Conservation (phyloP, 2,113 vertebrate genomes). For the Syngnathus typhle region DNA sequence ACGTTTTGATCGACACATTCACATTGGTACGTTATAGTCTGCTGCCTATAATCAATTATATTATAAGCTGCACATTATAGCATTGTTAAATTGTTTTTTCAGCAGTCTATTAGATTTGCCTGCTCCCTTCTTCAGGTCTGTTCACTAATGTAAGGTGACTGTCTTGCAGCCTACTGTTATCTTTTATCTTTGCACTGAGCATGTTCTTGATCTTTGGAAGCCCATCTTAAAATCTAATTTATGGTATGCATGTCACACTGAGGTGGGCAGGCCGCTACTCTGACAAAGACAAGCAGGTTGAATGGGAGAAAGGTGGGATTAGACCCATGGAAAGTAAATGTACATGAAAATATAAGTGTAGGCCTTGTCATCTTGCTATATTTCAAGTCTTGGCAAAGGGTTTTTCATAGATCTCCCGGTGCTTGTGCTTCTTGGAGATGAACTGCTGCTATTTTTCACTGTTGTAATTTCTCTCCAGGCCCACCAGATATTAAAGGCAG, state of each 20-base stretch:
- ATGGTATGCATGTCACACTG: conserved; percentile 13
- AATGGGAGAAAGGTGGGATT: conserved; percentile 8
- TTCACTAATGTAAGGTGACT: background rate
- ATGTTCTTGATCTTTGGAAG: conserved; percentile 24
- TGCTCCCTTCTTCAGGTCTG: conserved; percentile 4
- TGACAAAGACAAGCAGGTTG: conserved; percentile 22
- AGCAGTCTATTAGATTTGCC: conserved; percentile 6
- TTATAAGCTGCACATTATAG: background rate
- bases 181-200: conserved; percentile 36
- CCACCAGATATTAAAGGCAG: conserved; percentile 77
- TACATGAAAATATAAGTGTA: background rate
- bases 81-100: background rate
- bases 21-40: conserved; percentile 58
- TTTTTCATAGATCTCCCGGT: background rate
- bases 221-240: conserved; percentile 32
- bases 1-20: conserved; percentile 76
- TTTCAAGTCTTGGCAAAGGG: background rate
- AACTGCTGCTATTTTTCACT: background rate
- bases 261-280: conserved; percentile 9
- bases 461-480: conserved; percentile 49
- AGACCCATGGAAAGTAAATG: background rate
- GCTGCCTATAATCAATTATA: background rate
- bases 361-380: background rate
- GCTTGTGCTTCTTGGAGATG: background rate
- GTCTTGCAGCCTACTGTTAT: conserved; percentile 1